Conservation (phyloP, 2,888 invertebrate species). For the Drosophila flavopinicola region DNA sequence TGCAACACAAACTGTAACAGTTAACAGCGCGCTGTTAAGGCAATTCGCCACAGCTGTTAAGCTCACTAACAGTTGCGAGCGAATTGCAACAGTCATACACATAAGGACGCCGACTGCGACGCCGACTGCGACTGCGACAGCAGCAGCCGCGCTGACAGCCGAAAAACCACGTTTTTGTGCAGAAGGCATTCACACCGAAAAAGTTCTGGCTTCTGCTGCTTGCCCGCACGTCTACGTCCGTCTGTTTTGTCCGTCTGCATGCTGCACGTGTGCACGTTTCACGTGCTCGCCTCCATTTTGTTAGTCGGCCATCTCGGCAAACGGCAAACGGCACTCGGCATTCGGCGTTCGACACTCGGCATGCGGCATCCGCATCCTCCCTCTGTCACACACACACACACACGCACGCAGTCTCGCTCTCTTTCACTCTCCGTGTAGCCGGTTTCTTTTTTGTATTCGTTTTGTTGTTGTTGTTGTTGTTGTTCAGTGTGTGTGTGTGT, state of each 20-base stretch:
- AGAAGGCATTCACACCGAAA: constrained; percentile 84
- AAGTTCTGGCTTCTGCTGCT: constrained; percentile 50
- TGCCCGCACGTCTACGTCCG: constrained; percentile 8
- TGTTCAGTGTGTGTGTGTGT: no score
- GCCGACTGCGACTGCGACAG: constrained; percentile 40
- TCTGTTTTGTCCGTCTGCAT: constrained; percentile 39
- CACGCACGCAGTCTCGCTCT: constrained; percentile 3
- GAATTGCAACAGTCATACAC: constrained; percentile 45
- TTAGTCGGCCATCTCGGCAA: constrained; percentile 12
- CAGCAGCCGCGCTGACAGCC: constrained; percentile 57
- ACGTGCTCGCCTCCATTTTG: constrained; percentile 20
- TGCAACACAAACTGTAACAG: constrained; percentile 42
- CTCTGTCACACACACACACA: constrained; percentile 5
- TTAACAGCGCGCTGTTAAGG: constrained; percentile 21
- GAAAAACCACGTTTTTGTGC: constrained; percentile 81
- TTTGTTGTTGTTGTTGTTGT: no score
- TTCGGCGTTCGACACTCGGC: constrained; percentile 20
- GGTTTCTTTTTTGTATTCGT: constrained; percentile 30
- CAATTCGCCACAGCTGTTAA: neutral
- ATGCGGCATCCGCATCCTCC: constrained; percentile 31
- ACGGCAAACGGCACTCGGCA: constrained; percentile 24
- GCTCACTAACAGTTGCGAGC: constrained; percentile 30
- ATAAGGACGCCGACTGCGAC: constrained; percentile 16
- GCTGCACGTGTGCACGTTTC: constrained; percentile 67
- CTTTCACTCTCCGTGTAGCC: constrained; percentile 24